phyloP scores from a whole-genome alignment of 2,113 vertebrate species.

The Gracilinanus agilis region DNA sequence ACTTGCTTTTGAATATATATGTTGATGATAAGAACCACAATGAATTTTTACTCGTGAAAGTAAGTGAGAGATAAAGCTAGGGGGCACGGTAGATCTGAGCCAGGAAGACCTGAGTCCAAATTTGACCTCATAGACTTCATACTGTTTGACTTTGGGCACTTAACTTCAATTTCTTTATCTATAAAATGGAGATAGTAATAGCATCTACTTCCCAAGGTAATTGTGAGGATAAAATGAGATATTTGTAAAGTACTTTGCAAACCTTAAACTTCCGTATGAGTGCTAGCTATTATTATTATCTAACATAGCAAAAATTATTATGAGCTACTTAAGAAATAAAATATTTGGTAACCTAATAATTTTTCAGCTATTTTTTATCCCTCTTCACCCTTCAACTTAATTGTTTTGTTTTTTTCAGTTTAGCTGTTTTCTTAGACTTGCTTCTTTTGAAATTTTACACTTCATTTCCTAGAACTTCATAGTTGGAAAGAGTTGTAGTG shows the following conservation, averaged over 20 bases:
- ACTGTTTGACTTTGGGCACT: background rate
- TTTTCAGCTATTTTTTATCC: background rate
- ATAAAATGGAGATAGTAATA: background rate
- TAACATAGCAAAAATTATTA: background rate
- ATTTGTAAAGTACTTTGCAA: background rate
- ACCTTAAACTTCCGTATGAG: background rate
- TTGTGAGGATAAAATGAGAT: background rate
- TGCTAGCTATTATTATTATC: background rate
- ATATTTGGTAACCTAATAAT: background rate
- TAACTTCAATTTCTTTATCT: background rate
- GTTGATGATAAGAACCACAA: background rate
- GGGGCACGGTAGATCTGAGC: background rate
- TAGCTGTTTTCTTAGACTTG: background rate
- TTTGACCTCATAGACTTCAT: background rate
- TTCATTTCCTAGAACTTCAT: background rate
- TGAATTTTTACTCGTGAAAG: too few species aligned
- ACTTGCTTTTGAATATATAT: conserved; percentile 9
- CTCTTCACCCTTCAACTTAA: background rate
- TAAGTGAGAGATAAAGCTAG: too few species aligned
- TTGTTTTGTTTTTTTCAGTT: background rate
- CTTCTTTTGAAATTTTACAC: background rate
- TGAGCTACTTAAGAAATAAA: background rate
- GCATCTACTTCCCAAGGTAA: background rate
- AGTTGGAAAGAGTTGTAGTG: background rate
- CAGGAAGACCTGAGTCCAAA: background rate